Base-by-base conservation (phyloP, 2,888 invertebrate genomes). In the Phlogophora meticulosa region DNA sequence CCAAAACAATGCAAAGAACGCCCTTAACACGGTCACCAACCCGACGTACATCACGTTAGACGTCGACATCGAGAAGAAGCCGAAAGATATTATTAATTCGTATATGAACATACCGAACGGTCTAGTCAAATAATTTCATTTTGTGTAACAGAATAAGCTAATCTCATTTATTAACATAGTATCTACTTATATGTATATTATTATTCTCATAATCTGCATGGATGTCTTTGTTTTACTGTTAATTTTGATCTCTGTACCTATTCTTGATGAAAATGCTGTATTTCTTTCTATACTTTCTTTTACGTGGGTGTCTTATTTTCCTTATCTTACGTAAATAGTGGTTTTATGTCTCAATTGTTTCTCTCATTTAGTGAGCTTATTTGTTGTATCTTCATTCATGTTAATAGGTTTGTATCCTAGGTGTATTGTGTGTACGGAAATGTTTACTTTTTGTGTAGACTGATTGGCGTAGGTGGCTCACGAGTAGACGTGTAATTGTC, bases 11-110 rank as follows among this genome's bases (percentile, higher is more conserved):
- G 80, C 85, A 24, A 94, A 90, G 77, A 94, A 94, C 63, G 77
- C 80, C 7, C 88, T 90, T 42, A 89, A 84, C 57, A 85, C 87
- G 34, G 93, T 94, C 38, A 90, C 93, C 17, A 95, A 95, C 74
- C 95, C 93, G 20, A 94, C 93, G n/a, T 95, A 95, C 63, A 93
- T 93, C 38, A 90, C 92, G 1, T 87, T 92, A 65, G 90, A 91
- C 63, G 82, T 86, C 17, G 91, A 92, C 61, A 80, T 87, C n/a
- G 92, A 93, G 36, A 93, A 94, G 79, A 94, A 93, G 81, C 91
- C 93, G 63, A 88, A 90, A 58, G 90, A 92, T 80, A 85, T 87
- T 82, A 85, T 88, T 79, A 91, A 90, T 79, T 88, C 82, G 78
- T 95, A 95, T 79, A 89, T 92, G 38, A 94, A 93, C 78, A 84